phyloP scores from a whole-genome alignment of 2,797 vertebrate genomes.

The Sebastes matsubarae region DNA sequence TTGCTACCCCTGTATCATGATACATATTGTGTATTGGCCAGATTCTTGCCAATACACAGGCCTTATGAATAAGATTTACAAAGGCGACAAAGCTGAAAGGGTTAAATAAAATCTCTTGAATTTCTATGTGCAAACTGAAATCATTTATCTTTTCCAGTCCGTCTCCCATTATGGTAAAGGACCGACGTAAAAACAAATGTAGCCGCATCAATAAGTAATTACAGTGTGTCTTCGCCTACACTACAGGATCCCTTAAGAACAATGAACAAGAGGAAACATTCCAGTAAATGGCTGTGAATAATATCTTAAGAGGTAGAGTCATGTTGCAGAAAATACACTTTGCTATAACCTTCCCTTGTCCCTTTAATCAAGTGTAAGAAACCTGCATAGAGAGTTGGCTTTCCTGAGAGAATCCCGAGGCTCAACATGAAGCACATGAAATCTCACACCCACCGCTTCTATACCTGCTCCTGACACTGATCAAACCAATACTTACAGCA shows the following conservation, averaged over 20 bases:
- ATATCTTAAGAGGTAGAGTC: constrained; percentile 20
- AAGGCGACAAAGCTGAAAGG: not conserved
- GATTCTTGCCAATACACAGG: not conserved
- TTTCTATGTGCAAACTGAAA: not conserved
- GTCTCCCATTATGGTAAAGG: constrained; percentile 40
- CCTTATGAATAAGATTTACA: not conserved
- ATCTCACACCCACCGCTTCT: not conserved
- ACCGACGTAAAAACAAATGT: constrained; percentile 73
- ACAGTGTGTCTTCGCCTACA: constrained; percentile 61
- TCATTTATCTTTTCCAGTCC: constrained; percentile 3
- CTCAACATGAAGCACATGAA: constrained; percentile 4
- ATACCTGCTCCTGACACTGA: not conserved
- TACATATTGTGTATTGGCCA: too few relatives aligned
- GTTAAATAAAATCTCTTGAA: not conserved
- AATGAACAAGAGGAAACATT: constrained; percentile 65
- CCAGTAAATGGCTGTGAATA: constrained; percentile 42
- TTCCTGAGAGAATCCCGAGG: not conserved
- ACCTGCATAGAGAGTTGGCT: not conserved
- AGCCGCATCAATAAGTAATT: constrained; percentile 83
- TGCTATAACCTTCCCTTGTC: not conserved
- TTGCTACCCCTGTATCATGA: not conserved
- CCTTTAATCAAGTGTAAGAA: constrained; percentile 20
- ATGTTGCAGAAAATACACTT: constrained; percentile 6
- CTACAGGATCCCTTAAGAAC: constrained; percentile 67
- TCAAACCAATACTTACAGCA: not conserved